phyloP scores from a whole-genome alignment of 2,888 invertebrate genomes.

The Melangyna quadrimaculata region DNA sequence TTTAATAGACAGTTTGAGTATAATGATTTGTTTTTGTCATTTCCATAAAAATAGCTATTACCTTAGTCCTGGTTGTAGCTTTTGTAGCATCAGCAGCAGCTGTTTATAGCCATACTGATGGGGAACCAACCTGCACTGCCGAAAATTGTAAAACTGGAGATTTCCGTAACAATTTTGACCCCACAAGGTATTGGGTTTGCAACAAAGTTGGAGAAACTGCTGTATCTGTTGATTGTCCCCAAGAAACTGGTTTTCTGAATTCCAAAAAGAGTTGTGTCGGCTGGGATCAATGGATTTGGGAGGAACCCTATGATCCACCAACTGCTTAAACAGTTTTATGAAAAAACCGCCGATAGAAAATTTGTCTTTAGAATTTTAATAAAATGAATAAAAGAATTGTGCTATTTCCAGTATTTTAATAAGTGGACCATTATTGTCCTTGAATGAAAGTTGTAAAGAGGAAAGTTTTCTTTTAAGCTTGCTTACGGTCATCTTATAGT shows the following conservation, averaged over 20 bases:
- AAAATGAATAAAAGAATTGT: background rate
- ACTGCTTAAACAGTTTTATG: constrained; percentile 16
- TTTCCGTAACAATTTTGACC: constrained; percentile 76
- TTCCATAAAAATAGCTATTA: constrained; percentile 28
- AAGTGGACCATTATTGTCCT: too few species aligned
- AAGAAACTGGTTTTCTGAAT: constrained; percentile 73
- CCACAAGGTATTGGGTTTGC: constrained; percentile 76
- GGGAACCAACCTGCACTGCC: constrained; percentile 75
- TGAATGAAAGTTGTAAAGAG: too few species aligned
- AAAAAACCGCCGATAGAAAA: background rate
- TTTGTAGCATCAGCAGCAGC: constrained; percentile 66
- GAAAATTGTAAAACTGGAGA: constrained; percentile 72
- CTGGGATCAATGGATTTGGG: constrained; percentile 77
- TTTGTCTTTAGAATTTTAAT: background rate
- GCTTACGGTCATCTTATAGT: too few species aligned
- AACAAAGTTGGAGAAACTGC: constrained; percentile 62
- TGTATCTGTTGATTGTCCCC: constrained; percentile 73
- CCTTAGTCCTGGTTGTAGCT: constrained; percentile 36
- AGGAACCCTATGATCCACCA: constrained; percentile 74
- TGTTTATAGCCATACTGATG: constrained; percentile 65
- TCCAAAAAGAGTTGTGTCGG: constrained; percentile 75
- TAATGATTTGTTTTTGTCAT: background rate
- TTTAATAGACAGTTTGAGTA: background rate
- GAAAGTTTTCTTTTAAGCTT: too few species aligned
- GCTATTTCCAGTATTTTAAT: too few species aligned